Percentiles rank a stretch among this genome's conserved stretches.
Conservation (phyloP, 1,140 invertebrate species). For the Muscidifurax raptorellus region DNA sequence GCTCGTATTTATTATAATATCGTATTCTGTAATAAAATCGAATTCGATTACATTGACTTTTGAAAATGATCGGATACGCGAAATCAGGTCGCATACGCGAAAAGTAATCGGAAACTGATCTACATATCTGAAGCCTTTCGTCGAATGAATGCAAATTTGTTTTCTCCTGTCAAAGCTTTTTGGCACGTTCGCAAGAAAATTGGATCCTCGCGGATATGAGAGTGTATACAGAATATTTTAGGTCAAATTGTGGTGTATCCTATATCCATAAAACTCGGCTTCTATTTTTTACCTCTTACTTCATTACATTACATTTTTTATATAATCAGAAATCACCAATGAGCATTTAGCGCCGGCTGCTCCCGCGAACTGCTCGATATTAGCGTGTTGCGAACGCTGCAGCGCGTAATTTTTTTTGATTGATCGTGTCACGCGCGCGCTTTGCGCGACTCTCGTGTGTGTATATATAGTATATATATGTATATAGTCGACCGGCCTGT, state of each 20-base stretch:
- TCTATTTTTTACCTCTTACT: no score
- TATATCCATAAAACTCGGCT: no score
- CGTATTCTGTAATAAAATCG: no score
- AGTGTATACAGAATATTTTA: background rate
- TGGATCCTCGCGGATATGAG: background rate
- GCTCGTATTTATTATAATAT: no score
- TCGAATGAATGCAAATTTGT: background rate
- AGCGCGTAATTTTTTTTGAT: conserved; percentile 14
- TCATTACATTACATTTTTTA: no score
- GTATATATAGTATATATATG: no score
- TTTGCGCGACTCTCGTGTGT: background rate
- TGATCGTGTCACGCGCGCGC: conserved; percentile 11
- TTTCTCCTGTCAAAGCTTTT: background rate
- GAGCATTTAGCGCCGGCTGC: no score
- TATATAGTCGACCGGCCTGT: background rate
- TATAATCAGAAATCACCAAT: no score
- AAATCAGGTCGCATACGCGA: no score
- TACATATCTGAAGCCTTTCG: background rate
- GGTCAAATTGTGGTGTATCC: background rate
- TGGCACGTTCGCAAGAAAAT: background rate
- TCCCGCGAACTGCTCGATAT: no score
- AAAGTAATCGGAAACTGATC: background rate
- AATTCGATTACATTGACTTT: no score
- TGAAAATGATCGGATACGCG: background rate
- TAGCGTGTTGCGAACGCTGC: no score